Evolutionary conservation across 2,888 invertebrate species (phyloP), one percentile per base, ranked within the genome.

Genomic region (Mycalesis mineus): DNA sequence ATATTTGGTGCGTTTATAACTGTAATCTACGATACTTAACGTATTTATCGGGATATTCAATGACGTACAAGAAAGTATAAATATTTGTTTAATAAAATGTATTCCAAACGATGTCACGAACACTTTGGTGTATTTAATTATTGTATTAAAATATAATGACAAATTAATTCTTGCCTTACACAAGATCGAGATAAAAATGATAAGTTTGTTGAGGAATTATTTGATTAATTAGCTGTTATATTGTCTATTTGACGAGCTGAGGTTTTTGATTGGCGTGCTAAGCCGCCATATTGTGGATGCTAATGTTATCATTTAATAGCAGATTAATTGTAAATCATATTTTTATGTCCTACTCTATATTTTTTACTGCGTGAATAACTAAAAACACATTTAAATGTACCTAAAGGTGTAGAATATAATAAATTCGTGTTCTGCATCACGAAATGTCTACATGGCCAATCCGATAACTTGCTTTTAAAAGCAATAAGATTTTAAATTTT

Each of bases 201-300:
- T 72, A 68, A 65, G 71, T 75, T 73, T 72, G 61, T 60, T 65
- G 57, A 59, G 65, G 68, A 42, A 67, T 72, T 70, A 71, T 70
- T 71, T 70, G 65, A 66, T 70, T 66, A 72, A 71, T 72, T 56
- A 54, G 45, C 36, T 54, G 31, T 58, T 47, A 33, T 47, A 58
- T 58, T 17, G 48, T 53, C 33, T 59, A 47, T 52, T 63, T 63
- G 56, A 14, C 13, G 33, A 53, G 22, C 49, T 14, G 50, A 14
- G 40, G 52, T 48, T 42, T 45, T 44, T 47, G 63, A 63, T 63
- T 63, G 63, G 63, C 57, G 55, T 55, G 31, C 37, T 37, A 40
- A 57, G 54, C 54, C 52, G 49, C 54, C 56, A 56, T 59, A 31
- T 55, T 58, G 56, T 37, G 44, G 41, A 49, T 55, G 42, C 14